Evolutionary conservation across 2,113 vertebrate species (phyloP), one percentile per base, ranked within the genome.

Genomic region (Corythaeola cristata): DNA sequence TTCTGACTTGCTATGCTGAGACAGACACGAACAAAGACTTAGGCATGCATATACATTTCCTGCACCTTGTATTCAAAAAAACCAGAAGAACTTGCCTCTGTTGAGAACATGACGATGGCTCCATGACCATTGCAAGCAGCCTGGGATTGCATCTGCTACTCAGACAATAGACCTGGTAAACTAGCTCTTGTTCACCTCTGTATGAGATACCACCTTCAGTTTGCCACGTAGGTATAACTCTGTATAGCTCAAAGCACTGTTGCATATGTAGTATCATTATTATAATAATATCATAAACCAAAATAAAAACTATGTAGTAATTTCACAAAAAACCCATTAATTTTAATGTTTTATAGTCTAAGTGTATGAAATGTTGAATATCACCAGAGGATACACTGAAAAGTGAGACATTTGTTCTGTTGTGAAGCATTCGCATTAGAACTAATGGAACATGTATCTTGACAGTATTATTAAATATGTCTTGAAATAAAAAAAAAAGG

Each of bases 161-260:
- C 39, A 37, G 6, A 17, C 47, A 33, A 12, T 1, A 71, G 41
- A 11, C 12, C 26, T 63, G 91, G 45, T 72, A 49, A 44, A 11
- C 27, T 71, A 93, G 23, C 5, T 52, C 63, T 55, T 62, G 21
- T n/a, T 59, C 68, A 45, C 50, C 68, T 91, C 53, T 49, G 0
- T 22, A 35, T 3, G 55, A 91, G 50, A 62, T 13, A 15, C 15
- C 64, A 59, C 82, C 39, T 60, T 55, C 44, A 20, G 27, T 73
- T 41, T 76, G 39, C 24, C 47, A 12, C 0, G 0, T 4, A 49
- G 21, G 12, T 49, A n/a, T 33, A 63, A 21, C 19, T 86, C 22
- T 44, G 18, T 15, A 7, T 8, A 67, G 44, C 37, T 62, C 60
- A 63, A 73, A 93, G 75, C 50, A 68, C 30, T 67, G 49, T 47